These are phyloP conservation scores for Mellilla xanthometata DNA, from an alignment of 2,888 invertebrate genomes.

Conservation along the genomic window DNA sequence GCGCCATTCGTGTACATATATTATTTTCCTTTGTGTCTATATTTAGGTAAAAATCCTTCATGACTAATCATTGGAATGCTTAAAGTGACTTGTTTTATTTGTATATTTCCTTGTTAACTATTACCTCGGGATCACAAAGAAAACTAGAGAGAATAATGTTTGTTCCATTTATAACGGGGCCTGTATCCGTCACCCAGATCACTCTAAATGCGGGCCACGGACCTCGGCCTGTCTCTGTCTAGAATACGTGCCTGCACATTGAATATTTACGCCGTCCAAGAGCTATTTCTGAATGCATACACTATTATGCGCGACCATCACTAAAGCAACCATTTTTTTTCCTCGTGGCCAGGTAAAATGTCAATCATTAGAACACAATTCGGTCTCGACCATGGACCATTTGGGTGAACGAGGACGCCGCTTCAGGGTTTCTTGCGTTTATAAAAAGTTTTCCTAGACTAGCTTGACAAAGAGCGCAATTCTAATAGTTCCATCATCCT, in stretches of 20 bases:
- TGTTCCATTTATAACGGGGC: slow-evolving; percentile 8
- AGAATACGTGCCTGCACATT: slow-evolving; percentile 6
- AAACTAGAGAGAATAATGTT: neutral
- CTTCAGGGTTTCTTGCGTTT: slow-evolving; percentile 16
- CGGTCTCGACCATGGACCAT: slow-evolving; percentile 30
- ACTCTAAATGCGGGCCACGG: slow-evolving; percentile 13
- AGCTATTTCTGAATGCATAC: slow-evolving; percentile 11
- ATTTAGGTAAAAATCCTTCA: no score
- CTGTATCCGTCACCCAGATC: slow-evolving; percentile 10
- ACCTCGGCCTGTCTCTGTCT: slow-evolving; percentile 4
- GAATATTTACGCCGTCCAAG: slow-evolving; percentile 7
- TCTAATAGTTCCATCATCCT: neutral
- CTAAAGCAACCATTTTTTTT: slow-evolving; percentile 7
- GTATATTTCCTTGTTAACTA: no score
- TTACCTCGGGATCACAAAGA: neutral
- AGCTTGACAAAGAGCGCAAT: neutral
- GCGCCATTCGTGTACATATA: no score
- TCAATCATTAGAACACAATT: slow-evolving; percentile 26
- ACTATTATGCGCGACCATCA: slow-evolving; percentile 9
- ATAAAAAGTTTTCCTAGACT: slow-evolving; percentile 16
- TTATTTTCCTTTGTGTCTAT: no score
- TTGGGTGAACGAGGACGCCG: slow-evolving; percentile 27
- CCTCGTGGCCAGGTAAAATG: slow-evolving; percentile 16
- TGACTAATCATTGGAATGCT: no score
- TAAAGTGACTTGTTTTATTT: no score